These are phyloP conservation scores for Heliconius cydno DNA, from an alignment of 2,888 invertebrate genomes.

Conservation along the genomic window DNA sequence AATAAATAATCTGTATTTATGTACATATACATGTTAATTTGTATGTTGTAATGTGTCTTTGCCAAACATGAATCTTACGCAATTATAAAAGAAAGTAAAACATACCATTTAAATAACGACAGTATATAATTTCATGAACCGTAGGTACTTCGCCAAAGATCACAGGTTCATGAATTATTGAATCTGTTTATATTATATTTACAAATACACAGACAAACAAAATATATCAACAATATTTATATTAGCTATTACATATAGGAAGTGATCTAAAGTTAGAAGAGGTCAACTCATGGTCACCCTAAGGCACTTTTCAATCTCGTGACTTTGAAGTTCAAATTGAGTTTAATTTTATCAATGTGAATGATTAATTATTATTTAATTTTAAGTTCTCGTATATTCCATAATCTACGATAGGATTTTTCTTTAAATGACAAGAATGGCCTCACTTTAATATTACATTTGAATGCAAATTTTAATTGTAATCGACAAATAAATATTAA, in stretches of 20 bases:
- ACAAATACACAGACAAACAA: not conserved
- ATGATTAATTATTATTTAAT: not conserved
- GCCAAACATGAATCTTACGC: constrained; percentile 10
- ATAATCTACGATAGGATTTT: not conserved
- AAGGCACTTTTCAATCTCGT: not conserved
- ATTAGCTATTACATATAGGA: constrained; percentile 3
- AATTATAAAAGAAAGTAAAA: constrained; percentile 3
- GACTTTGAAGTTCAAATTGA: constrained; percentile 4
- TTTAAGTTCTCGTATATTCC: not conserved
- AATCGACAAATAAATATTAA: not conserved
- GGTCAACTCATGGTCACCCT: constrained; percentile 22
- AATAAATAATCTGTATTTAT: not conserved
- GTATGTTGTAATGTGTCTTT: not conserved
- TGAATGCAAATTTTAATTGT: not conserved
- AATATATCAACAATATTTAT: not conserved
- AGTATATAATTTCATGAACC: not conserved
- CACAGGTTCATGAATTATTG: not conserved
- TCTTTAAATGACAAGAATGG: not conserved
- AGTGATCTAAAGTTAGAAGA: constrained; percentile 12
- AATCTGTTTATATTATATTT: not conserved
- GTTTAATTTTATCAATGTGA: constrained; percentile 8
- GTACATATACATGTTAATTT: not conserved
- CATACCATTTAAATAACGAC: not conserved
- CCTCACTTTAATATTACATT: not conserved
- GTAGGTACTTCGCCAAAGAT: not conserved